Evolutionary conservation across 2,113 vertebrate species (phyloP), one percentile per base, ranked within the genome.

Genomic region (Chrysochloris asiatica): DNA sequence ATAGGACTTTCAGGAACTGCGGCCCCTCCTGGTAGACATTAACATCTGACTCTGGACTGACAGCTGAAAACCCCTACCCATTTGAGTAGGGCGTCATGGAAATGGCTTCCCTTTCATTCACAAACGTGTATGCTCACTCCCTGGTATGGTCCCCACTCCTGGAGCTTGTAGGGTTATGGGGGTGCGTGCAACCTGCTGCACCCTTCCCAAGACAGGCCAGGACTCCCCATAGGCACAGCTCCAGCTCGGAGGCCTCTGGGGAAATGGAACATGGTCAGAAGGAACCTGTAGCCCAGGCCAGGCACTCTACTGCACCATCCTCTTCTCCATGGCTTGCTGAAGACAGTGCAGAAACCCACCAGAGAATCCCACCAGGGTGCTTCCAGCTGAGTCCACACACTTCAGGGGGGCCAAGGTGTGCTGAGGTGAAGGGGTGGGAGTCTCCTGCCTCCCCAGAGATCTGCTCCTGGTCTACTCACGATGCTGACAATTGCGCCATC

Each of bases 371-470:
- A 94, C 90, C 91, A 92, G 69, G 59, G 87, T 0, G 0, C n/a
- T 94, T 88, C 93, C 91, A 95, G 94, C 90, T 92, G 81, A 82
- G 96, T 96, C 95, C 88, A 63, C 16, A 11, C 4, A 10, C 12
- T 59, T 59, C 24, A 28, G 26, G 26, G 22, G 59, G 59, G 10
- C n/a, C n/a, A 2, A 6, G 47, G 33, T 4, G 1, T 33, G 7
- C 8, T 13, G 59, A 26, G 30, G 6, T 52, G 10, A 41, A n/a
- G 61, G 9, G 28, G 16, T 19, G 19, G 43, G 52, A 0, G 22
- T 11, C 17, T 2, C 61, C 8, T 3, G 2, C 48, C n/a, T 85
- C 33, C 43, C 21, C 45, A 38, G 7, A 45, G 19, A 2, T 71
- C 36, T 24, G 43, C 4, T 36, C 19, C 50, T n/a, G 19, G 24